These are phyloP conservation scores for Andrena chrysosceles DNA, from an alignment of 2,888 invertebrate genomes.

Conservation along the genomic window DNA sequence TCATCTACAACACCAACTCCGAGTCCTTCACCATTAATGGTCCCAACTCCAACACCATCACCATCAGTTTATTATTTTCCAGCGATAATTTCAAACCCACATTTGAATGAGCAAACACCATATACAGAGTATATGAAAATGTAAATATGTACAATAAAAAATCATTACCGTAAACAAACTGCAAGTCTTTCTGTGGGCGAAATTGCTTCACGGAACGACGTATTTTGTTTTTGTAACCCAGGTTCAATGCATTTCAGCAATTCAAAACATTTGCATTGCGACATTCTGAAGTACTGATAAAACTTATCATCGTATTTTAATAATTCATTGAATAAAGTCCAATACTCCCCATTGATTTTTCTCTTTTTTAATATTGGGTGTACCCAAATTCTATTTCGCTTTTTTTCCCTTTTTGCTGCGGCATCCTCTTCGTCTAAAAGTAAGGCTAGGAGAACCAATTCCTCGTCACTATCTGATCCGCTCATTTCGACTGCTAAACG, in stretches of 20 bases:
- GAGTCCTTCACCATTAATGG: too few relatives aligned
- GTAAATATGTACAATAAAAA: not conserved
- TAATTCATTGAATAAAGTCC: too few relatives aligned
- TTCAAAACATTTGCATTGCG: constrained; percentile 3
- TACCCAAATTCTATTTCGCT: too few relatives aligned
- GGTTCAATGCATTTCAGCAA: not conserved
- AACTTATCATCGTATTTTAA: too few relatives aligned
- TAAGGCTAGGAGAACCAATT: too few relatives aligned
- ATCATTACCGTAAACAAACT: not conserved
- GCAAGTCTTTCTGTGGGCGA: not conserved
- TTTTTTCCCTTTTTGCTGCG: too few relatives aligned
- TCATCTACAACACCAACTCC: not conserved
- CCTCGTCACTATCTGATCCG: too few relatives aligned
- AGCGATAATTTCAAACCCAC: not conserved
- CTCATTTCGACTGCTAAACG: too few relatives aligned
- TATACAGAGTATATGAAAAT: not conserved
- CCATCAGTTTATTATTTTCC: not conserved
- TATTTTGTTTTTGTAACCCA: not conserved
- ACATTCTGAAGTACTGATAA: not conserved
- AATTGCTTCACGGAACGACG: constrained; percentile 1
- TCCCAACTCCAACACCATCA: not conserved
- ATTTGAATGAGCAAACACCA: not conserved
- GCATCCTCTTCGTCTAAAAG: too few relatives aligned
- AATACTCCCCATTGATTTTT: too few relatives aligned
- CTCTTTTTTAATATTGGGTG: too few relatives aligned